Base-by-base conservation (phyloP, 2,113 vertebrate genomes). In the Myiagra hebetior region DNA sequence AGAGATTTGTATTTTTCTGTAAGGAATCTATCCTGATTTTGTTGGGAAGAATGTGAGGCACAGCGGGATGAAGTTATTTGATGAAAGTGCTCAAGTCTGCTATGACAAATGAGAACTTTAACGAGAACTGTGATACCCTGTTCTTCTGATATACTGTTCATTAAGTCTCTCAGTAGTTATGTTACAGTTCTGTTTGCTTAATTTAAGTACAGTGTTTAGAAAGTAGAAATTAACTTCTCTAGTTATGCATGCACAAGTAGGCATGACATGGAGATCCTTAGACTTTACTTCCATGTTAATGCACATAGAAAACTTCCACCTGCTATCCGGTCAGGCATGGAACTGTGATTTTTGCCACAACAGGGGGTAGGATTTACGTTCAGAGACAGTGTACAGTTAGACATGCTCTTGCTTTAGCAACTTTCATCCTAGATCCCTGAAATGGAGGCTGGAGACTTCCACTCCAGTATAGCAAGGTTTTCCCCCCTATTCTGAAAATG, bases 291-390 rank as follows among this genome's bases (percentile, higher is more conserved):
- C 50, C n/a, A 28, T 16, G 12, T 47, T 68, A 73, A 52, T 53
- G 30, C 11, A 75, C 0, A 1, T 4, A 33, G 49, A 73, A 83
- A 85, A 69, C 44, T 53, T 39, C 21, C 31, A 47, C 28, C 44
- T 76, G 28, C 13, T 52, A 14, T 31, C 31, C 31, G 19, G 30
- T 23, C n/a, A 28, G 67, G 18, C 33, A 49, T 0, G 0, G 47
- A 49, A 56, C 17, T 20, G 6, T 64, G 41, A 41, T 23, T 93
- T 82, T 83, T 91, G 28, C n/a, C 63, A 8, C 3, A 1, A 21
- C 0, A 1, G 0, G 1, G 11, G 12, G 3, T 68, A 72, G 20
- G 23, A 19, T 26, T 81, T 64, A 11, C 31, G 10, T 41, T 63
- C 65, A 13, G 9, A 63, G 59, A 9, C 11, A 33, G 2, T 4